These are phyloP conservation scores for Hypanus sabinus DNA, from an alignment of 2,113 vertebrate species.

Conservation along the genomic window DNA sequence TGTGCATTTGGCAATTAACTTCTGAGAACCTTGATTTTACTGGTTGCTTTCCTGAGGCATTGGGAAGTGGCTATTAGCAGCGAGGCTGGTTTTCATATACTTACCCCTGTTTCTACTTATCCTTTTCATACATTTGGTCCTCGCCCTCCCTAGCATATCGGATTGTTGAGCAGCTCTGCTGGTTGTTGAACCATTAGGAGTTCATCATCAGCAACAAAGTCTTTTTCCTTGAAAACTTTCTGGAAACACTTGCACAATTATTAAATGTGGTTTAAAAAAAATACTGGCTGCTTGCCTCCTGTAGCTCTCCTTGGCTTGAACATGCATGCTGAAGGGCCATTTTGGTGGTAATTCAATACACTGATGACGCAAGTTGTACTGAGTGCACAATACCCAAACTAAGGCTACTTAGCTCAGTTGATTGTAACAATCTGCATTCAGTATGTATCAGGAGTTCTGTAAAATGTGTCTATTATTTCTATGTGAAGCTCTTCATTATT, in stretches of 20 bases:
- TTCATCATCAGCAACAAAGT: neutral
- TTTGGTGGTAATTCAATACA: neutral
- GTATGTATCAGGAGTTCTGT: neutral
- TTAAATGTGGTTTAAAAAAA: neutral
- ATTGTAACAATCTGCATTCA: neutral
- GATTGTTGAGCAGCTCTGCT: neutral
- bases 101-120: too few species aligned
- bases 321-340: neutral
- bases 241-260: neutral
- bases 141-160: neutral
- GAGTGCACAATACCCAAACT: neutral
- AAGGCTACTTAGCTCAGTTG: neutral
- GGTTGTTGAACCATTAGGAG: neutral
- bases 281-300: neutral
- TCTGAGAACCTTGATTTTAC: too few species aligned
- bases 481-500: neutral
- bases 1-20: too few species aligned
- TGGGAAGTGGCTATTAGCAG: too few species aligned
- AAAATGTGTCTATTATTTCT: neutral
- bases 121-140: too few species aligned
- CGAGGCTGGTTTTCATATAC: too few species aligned
- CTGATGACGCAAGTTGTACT: neutral
- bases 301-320: neutral
- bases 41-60: too few species aligned
- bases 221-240: neutral